Conservation (phyloP, 2,888 invertebrate species). For the Clanis bilineata region DNA sequence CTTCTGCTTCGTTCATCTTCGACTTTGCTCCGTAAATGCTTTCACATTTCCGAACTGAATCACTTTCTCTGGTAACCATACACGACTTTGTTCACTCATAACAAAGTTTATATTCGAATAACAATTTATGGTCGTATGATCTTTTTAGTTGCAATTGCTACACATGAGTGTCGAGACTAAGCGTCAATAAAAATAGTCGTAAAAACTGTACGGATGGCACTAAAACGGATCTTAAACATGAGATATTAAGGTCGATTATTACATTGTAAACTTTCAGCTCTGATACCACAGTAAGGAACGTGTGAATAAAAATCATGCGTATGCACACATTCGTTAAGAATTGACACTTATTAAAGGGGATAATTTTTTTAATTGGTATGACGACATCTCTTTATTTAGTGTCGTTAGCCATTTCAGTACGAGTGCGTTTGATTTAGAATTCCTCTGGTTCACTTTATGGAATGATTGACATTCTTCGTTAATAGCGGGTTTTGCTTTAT, state of each 20-base stretch:
- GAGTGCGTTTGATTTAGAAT: conserved; percentile 71
- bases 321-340: conserved; percentile 82
- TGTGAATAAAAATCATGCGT: conserved; percentile 81
- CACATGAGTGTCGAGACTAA: conserved; percentile 76
- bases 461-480: conserved; percentile 37
- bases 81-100: conserved; percentile 33
- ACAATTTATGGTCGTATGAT: conserved; percentile 44
- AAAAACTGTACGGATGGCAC: conserved; percentile 48
- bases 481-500: conserved; percentile 32
- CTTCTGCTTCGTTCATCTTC: conserved; percentile 78
- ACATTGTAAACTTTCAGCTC: conserved; percentile 29
- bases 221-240: conserved; percentile 47
- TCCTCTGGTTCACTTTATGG: conserved; percentile 47
- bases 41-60: conserved; percentile 32
- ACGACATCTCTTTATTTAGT: conserved; percentile 77
- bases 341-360: conserved; percentile 81
- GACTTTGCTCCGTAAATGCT: conserved; percentile 55
- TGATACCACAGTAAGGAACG: conserved; percentile 63
- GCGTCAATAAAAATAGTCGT: conserved; percentile 81
- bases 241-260: conserved; percentile 42
- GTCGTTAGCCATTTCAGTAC: conserved; percentile 58
- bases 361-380: conserved; percentile 82
- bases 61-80: background rate
- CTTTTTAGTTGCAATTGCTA: conserved; percentile 60
- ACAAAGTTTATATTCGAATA: conserved; percentile 47